Conservation (phyloP, 2,113 vertebrate species). For the Bothrops jararaca region DNA sequence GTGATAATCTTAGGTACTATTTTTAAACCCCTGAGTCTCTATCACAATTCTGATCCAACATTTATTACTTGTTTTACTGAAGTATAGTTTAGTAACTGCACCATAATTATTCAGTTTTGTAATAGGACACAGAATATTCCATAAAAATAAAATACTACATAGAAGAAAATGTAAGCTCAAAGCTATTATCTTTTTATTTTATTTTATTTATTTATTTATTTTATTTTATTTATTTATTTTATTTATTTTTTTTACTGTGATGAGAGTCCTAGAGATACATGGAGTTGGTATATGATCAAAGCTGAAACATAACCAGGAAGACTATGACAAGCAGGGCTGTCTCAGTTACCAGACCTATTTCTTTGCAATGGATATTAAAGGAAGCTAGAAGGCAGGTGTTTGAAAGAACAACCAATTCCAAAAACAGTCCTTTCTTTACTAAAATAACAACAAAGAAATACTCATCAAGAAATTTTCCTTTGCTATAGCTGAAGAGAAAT, state of each 20-base stretch:
- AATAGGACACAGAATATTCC: background rate
- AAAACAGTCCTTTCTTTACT: background rate
- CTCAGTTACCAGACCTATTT: background rate
- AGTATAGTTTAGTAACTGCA: background rate
- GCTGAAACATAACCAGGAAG: background rate
- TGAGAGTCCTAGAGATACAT: background rate
- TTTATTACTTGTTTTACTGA: background rate
- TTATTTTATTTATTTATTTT: no score
- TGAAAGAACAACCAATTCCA: background rate
- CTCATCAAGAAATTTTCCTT: background rate
- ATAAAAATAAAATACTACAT: background rate
- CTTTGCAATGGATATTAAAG: background rate
- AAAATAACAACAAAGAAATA: background rate
- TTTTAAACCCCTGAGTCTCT: background rate
- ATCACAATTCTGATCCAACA: background rate
- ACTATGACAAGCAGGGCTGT: background rate
- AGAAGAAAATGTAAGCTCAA: background rate
- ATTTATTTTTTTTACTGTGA: no score
- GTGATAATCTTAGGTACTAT: background rate
- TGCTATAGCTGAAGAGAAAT: background rate
- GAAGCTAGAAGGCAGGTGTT: background rate
- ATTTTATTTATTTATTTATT: no score
- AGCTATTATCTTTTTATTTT: background rate
- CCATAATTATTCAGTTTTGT: background rate
- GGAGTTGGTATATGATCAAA: background rate